Percentiles rank a stretch among this genome's conserved stretches.
Conservation (phyloP, 2,888 invertebrate genomes). For the Liodrosophila aerea region DNA sequence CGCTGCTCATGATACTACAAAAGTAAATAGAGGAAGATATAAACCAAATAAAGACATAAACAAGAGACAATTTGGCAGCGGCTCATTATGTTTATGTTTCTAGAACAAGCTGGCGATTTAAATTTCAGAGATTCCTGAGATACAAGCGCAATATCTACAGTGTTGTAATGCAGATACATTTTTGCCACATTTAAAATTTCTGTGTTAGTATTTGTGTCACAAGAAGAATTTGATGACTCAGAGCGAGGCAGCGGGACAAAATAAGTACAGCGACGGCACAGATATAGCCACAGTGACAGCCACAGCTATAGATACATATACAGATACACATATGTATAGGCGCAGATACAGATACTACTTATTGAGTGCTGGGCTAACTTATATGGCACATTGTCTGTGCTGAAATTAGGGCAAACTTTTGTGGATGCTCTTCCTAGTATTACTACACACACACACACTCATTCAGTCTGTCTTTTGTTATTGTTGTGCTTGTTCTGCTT, state of each 20-base stretch:
- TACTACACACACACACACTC: too few relatives aligned
- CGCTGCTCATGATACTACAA: too few relatives aligned
- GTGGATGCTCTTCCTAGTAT: slow-evolving; percentile 42
- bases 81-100: slow-evolving; percentile 11
- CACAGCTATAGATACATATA: slow-evolving; percentile 11
- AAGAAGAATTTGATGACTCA: slow-evolving; percentile 64
- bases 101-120: background rate
- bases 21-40: slow-evolving; percentile 15
- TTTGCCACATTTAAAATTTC: slow-evolving; percentile 28
- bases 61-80: slow-evolving; percentile 10
- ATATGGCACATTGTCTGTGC: slow-evolving; percentile 4
- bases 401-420: slow-evolving; percentile 64
- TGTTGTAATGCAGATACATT: slow-evolving; percentile 37
- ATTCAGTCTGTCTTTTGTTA: slow-evolving; percentile 20
- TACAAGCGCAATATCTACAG: too few relatives aligned
- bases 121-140: slow-evolving; percentile 16
- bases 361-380: slow-evolving; percentile 9
- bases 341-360: slow-evolving; percentile 3
- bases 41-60: slow-evolving; percentile 12
- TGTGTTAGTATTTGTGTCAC: slow-evolving; percentile 45
- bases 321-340: slow-evolving; percentile 16
- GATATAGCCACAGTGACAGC: background rate
- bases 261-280: slow-evolving; percentile 2
- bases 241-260: slow-evolving; percentile 19
- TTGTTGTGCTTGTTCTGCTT: slow-evolving; percentile 9